These are phyloP conservation scores for Sitta europaea DNA, from an alignment of 2,113 vertebrate species.

Conservation along the genomic window DNA sequence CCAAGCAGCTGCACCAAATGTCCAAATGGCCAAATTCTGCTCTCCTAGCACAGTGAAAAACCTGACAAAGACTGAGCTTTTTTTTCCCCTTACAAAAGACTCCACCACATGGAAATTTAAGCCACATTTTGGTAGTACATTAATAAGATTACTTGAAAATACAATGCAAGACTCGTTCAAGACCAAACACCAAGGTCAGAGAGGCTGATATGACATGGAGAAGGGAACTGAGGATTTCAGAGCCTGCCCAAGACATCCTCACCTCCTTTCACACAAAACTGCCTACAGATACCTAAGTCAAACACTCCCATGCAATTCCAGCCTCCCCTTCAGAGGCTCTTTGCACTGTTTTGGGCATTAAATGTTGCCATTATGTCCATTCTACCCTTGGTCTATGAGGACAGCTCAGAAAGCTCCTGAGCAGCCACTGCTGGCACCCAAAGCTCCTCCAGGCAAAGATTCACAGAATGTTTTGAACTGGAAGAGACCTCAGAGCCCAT, in stretches of 20 bases:
- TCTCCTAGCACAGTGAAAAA: background rate
- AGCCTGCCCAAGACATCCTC: background rate
- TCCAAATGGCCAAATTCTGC: background rate
- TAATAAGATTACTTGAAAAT: background rate
- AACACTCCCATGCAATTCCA: background rate
- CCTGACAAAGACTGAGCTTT: background rate
- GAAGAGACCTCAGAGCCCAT: fast-evolving
- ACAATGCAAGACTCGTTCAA: background rate
- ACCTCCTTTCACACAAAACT: background rate
- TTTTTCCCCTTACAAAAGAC: background rate
- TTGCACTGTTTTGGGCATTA: fast-evolving
- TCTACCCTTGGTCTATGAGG: fast-evolving
- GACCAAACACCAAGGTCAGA: background rate
- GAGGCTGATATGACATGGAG: background rate
- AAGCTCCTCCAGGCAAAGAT: background rate
- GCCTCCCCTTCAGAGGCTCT: background rate
- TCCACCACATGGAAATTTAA: background rate
- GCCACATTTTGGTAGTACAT: fast-evolving
- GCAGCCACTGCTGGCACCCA: background rate
- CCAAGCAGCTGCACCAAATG: background rate
- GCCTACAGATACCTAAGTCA: fast-evolving
- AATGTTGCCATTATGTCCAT: fast-evolving
- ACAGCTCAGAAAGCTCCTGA: background rate
- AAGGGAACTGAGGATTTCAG: background rate
- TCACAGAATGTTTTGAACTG: background rate